Evolutionary conservation across 2,113 vertebrate species (phyloP).

Genomic region (Crotalus tigris): DNA sequence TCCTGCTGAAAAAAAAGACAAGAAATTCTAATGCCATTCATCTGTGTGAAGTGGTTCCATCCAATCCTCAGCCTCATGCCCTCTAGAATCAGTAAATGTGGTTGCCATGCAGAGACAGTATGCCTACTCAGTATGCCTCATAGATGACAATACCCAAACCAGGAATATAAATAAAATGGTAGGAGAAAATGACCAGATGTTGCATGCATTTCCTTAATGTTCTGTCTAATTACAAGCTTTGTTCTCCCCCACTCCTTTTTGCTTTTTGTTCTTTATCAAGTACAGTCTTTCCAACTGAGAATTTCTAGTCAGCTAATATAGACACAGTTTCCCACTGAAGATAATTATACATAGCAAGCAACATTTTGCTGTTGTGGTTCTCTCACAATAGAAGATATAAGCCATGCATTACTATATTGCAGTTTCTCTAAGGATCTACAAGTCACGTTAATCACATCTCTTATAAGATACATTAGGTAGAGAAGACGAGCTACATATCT

Average conservation of each 20-base stretch:
- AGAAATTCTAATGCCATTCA: neutral
- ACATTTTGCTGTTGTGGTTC: neutral
- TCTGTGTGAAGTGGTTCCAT: neutral
- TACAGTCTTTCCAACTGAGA: neutral
- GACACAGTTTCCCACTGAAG: neutral
- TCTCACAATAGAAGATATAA: neutral
- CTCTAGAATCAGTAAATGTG: neutral
- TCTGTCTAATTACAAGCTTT: neutral
- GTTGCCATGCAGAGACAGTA: neutral
- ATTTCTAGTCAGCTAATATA: neutral
- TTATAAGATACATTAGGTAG: neutral
- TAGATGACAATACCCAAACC: neutral
- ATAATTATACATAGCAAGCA: neutral
- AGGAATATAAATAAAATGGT: neutral
- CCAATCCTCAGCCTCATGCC: neutral
- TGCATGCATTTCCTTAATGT: neutral
- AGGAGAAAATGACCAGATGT: neutral
- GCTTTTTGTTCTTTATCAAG: neutral
- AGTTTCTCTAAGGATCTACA: neutral
- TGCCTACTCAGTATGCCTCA: neutral
- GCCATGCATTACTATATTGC: neutral
- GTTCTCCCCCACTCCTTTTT: neutral
- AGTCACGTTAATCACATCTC: neutral
- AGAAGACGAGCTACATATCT: neutral
- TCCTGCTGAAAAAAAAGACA: neutral